Base-by-base conservation (phyloP, 2,888 invertebrate species). In the Habroteleia sp. region DNA sequence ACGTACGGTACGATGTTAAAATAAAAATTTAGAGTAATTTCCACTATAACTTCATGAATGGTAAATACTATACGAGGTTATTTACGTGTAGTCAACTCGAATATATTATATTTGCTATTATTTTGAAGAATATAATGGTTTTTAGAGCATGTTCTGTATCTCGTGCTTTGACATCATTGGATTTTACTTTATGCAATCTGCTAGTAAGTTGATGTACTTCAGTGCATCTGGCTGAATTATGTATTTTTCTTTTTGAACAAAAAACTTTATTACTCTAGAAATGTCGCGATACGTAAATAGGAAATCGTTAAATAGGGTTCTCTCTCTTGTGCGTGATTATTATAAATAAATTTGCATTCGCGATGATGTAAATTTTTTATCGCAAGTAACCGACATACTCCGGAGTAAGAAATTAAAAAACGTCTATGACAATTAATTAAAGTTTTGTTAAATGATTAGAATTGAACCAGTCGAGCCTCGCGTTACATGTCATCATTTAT, bases 401-500 rank as follows among this genome's bases (percentile, higher is more conserved):
- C n/a, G n/a, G 23, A 50, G 31, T 27, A 42, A 27, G 11, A 37
- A 52, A 63, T 71, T 71, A 73, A 50, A 73, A 66, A 66, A 33
- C 10, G 62, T 37, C 41, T 54, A 74, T 74, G 54, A 74, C 66
- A 66, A 66, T 66, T 66, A 74, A 74, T 74, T 74, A 66, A 74
- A 74, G 52, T 66, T 71, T 65, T 35, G 66, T 56, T 66, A 52
- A 75, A 75, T 66, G 74, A 76, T 78, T 65, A 69, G 73, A 66
- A 77, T 74, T 73, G 62, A 48, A 31, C 58, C 46, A 63, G 69
- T 48, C 73, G 52, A 52, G 71, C 56, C 42, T 75, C 52, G 72
- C 78, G 78, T 78, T 75, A 75, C 75, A 75, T 76, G 66, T 69
- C 73, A 76, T 71, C 75, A 74, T 77, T 75, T 75, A 75, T 78